Base-by-base conservation (phyloP, 2,113 vertebrate species). In the Poecilia latipinna region DNA sequence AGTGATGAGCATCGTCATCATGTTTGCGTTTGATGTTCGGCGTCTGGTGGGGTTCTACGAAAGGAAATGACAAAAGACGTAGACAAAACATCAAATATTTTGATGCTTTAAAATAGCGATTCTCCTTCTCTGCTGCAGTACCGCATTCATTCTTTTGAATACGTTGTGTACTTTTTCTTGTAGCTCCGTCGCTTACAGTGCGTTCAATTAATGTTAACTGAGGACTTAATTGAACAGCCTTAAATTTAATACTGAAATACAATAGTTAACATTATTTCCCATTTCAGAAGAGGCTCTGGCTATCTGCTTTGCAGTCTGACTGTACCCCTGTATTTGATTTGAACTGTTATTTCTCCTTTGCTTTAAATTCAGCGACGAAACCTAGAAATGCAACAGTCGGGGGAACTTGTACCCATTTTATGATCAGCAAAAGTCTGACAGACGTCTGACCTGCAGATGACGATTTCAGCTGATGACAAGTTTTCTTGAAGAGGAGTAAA, bases 1-100 rank as follows among this genome's bases (percentile, higher is more conserved):
- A 76, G 90, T 79, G 70, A 57, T 63, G 12, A 54, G 8, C 0
- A 51, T 1, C n/a, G 19, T 10, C 51, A 10, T 57, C 22, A n/a
- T 3, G 24, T n/a, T n/a, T 57, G 51, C n/a, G 51, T n/a, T 57
- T 57, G 48, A 54, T 8, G 48, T 54, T 54, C 22, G 8, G 22
- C 51, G 10, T 57, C 3, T n/a, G 22, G 24, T 57, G 51, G 7
- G 8, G 22, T n/a, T n/a, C 51, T 57, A 10, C n/a, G 6, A 57
- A 57, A 57, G 24, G 17, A 57, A 57, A 57, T 24, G 4, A 8
- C 24, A 57, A 57, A 57, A 57, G 51, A 10, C 8, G 51, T 7
- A 57, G 1, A 57, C 51, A 29, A 29, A 29, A 29, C 29, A 29
- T 29, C 29, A 29, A 29, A 29, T 29, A 29, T 29, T 29, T 29